phyloP scores from a whole-genome alignment of 2,113 vertebrate species.

The Lepisosteus oculatus region DNA sequence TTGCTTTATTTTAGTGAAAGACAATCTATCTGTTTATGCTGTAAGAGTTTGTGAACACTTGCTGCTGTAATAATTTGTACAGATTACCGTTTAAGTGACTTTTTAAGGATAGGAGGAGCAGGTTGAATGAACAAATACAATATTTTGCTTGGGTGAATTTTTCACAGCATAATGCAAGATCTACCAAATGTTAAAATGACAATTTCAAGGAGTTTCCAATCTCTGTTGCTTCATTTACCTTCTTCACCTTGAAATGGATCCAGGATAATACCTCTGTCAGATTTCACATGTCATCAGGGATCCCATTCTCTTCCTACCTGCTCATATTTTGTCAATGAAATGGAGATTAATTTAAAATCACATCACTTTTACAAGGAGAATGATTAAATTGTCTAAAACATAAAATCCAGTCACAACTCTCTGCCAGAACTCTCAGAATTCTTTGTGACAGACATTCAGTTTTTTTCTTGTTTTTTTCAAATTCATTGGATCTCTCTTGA shows the following conservation, averaged over 20 bases:
- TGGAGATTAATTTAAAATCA: constrained; percentile 29
- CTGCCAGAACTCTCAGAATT: too few species aligned
- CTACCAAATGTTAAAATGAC: constrained; percentile 21
- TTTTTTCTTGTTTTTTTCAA: too few species aligned
- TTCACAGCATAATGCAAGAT: constrained; percentile 16
- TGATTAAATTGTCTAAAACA: constrained; percentile 27
- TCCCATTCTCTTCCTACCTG: neutral
- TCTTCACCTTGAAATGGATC: constrained; percentile 24
- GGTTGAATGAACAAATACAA: constrained; percentile 17
- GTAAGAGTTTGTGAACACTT: too few species aligned
- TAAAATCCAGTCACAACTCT: constrained; percentile 5
- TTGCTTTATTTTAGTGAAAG: too few species aligned
- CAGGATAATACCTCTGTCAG: constrained; percentile 22
- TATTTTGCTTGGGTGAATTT: neutral
- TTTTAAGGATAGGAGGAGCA: neutral
- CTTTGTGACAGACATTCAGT: too few species aligned
- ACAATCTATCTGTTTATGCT: too few species aligned
- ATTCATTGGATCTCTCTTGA: too few species aligned
- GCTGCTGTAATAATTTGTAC: too few species aligned
- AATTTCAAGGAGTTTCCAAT: constrained; percentile 21
- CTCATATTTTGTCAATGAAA: constrained; percentile 13
- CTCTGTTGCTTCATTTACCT: constrained; percentile 11
- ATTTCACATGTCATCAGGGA: constrained; percentile 15
- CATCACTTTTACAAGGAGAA: constrained; percentile 19
- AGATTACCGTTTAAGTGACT: too few species aligned